Base-by-base conservation (phyloP, 2,888 invertebrate species). In the Sarcophaga caerulescens region DNA sequence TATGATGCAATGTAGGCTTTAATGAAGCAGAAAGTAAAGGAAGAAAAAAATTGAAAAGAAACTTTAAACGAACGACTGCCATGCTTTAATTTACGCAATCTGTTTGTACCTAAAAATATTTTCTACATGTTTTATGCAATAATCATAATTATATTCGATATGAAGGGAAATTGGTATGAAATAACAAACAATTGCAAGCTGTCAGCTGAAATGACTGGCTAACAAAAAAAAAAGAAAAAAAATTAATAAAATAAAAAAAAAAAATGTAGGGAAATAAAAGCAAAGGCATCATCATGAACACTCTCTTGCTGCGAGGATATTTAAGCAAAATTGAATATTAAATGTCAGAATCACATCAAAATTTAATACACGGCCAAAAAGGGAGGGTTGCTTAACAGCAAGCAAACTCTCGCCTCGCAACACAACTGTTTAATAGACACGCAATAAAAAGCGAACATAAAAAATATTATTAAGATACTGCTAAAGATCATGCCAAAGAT, bases 241-340 rank as follows among this genome's bases (percentile, higher is more conserved):
- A 25, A 63, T 23, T 65, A 19, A 44, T 35, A 62, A 52, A 21
- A 57, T 57, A 57, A 75, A 65, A 66, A 69, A n/a, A n/a, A n/a
- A n/a, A n/a, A n/a, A n/a, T n/a, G n/a, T n/a, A n/a, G n/a, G n/a
- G n/a, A n/a, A n/a, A n/a, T n/a, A n/a, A n/a, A 68, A 59, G 23
- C 62, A 12, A 73, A 57, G 59, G 21, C 78, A 85, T 60, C 78
- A 80, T 69, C 47, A 60, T 23, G 69, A 57, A 65, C 62, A 84
- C n/a, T 63, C 14, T 63, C 76, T 76, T 52, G 17, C 14, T 52
- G 62, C 25, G n/a, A 25, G 75, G 47, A 73, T 85, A 63, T 80
- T 75, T 68, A 25, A 69, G 66, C 71, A 80, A 82, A 83, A 83
- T 80, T 76, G 62, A 80, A 83, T 80, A 80, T 80, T 83, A 85